Base-by-base conservation (phyloP, 2,888 invertebrate genomes). In the Epistrophe eligans region DNA sequence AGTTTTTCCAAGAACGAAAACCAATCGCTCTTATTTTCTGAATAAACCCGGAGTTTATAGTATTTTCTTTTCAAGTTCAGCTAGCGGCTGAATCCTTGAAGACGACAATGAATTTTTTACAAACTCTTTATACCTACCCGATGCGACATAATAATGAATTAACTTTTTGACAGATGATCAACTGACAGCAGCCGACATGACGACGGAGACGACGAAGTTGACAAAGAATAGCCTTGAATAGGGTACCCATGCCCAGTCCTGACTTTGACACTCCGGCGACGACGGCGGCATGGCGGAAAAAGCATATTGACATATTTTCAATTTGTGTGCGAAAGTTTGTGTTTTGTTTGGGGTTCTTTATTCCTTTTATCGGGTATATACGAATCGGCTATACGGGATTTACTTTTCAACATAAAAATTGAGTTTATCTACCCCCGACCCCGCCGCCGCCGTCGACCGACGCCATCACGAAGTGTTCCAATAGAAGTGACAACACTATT, bases 81-180 rank as follows among this genome's bases (percentile, higher is more conserved):
- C 50, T 6, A 58, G 40, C 43, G 45, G 38, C 50, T 52, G 24
- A 70, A 15, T 77, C 77, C 71, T 50, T 62, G 11, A 64, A 66
- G 81, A 82, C 64, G 70, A 58, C 70, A 70, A 60, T 6, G 15
- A n/a, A n/a, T 52, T 76, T 48, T 28, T 55, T 17, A 1, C 2
- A 32, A n/a, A n/a, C n/a, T n/a, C n/a, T n/a, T n/a, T n/a, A n/a
- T n/a, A n/a, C n/a, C 10, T 45, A 17, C 40, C 55, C 77, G 50
- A 64, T 52, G 50, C 74, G 87, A 87, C 76, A 87, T 79, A 72
- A 87, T 87, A 87, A 87, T 87, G 83, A 83, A 87, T 87, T 87
- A 87, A 83, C 76, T 87, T 87, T 83, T 67, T 87, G 83, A 87
- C 79, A 82, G 79, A 87, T 87, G 85, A 87, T 87, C 85, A 79